Evolutionary conservation across 2,888 invertebrate species (phyloP), one percentile per base, ranked within the genome.

Genomic region (Ectemnius lituratus): DNA sequence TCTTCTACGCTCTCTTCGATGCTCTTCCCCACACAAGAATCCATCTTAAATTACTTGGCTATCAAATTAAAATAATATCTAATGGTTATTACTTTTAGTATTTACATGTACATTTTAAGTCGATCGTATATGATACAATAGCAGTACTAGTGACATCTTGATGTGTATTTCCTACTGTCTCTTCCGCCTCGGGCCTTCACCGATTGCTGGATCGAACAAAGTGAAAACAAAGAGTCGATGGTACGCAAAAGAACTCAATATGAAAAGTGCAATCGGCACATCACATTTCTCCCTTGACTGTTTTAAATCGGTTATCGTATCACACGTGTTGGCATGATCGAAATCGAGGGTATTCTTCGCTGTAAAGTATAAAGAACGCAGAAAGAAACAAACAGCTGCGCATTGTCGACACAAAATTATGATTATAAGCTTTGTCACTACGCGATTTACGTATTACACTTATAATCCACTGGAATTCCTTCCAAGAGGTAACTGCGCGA

Each of bases 51-150:
- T 79, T 77, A 79, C 71, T 71, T 67, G 59, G 57, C 77, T 86
- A 86, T 78, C 71, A 62, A 79, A 79, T 77, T 84, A 84, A 81
- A 71, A 72, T 78, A 78, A 76, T 78, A 81, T 79, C 75, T 83
- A 85, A 81, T 74, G 75, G 80, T 80, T 80, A 80, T 63, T 65
- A 37, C 52, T 52, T 52, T 82, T 71, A 78, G 82, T 85, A 86
- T 85, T 70, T 86, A 85, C 85, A 85, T 46, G 75, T 78, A 62
- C 66, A 76, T 80, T 71, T 77, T 78, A 79, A 85, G 67, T 79
- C 76, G 72, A 47, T 81, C 75, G 64, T 76, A 80, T 84, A 84
- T 79, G 78, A 83, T 85, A 85, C 84, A 86, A 72, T 80, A 81
- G 62, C 74, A 63, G 52, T 52, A 5, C 16, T 78, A 82, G 57